These are phyloP conservation scores for Thelaira solivaga DNA, from an alignment of 2,888 invertebrate genomes.

Conservation along the genomic window DNA sequence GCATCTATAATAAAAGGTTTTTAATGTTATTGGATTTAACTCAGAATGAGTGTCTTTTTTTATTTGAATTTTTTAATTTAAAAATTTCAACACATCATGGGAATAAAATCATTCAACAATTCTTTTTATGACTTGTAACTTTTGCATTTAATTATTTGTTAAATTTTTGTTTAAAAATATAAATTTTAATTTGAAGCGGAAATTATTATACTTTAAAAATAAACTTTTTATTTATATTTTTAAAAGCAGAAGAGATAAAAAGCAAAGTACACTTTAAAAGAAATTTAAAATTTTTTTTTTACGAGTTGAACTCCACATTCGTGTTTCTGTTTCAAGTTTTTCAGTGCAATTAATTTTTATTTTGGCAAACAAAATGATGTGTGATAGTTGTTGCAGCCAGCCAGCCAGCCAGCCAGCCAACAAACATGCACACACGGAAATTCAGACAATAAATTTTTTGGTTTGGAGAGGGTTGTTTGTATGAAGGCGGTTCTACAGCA, in stretches of 20 bases:
- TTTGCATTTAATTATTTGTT: conserved; percentile 46
- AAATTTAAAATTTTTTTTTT: conserved; percentile 16
- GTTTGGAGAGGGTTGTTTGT: conserved; percentile 29
- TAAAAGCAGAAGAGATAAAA: conserved; percentile 1
- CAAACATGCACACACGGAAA: background rate
- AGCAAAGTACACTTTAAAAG: conserved; percentile 3
- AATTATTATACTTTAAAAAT: conserved; percentile 50
- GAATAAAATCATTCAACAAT: conserved; percentile 9
- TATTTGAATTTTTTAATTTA: background rate
- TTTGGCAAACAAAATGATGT: conserved; percentile 49
- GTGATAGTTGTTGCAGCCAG: conserved; percentile 26
- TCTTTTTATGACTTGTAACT: conserved; percentile 37
- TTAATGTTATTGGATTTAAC: background rate
- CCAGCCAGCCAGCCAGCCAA: background rate
- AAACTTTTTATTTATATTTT: conserved; percentile 13
- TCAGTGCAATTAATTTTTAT: conserved; percentile 59
- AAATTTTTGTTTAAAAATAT: conserved; percentile 12
- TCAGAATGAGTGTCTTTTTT: conserved; percentile 16
- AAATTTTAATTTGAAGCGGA: conserved; percentile 58
- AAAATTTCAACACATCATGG: conserved; percentile 21
- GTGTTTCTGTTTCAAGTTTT: conserved; percentile 45
- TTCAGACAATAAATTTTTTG: conserved; percentile 9
- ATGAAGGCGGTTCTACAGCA: conserved; percentile 50
- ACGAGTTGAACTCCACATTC: conserved; percentile 38
- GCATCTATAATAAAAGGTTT: too few relatives aligned